Evolutionary conservation across 2,888 invertebrate species (phyloP).

Genomic region (Rotaria socialis): DNA sequence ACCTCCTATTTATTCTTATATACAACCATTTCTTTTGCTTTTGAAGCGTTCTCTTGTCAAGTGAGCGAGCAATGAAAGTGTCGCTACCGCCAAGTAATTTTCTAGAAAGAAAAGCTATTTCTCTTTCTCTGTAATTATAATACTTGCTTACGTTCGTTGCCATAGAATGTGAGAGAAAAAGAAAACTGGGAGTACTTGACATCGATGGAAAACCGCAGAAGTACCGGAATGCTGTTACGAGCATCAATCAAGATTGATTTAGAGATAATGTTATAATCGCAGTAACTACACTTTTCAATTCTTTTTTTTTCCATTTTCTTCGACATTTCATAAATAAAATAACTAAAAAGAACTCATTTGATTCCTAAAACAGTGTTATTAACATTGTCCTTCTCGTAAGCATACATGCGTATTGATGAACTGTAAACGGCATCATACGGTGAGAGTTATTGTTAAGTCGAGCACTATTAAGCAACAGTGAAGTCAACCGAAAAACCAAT

Average conservation of each 20-base stretch:
- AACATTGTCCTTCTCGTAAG: neutral
- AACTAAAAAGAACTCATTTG: neutral
- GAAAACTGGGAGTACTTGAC: neutral
- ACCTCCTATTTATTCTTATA: neutral
- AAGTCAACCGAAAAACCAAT: too few species aligned
- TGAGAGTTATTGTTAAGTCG: neutral
- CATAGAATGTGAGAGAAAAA: neutral
- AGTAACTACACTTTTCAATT: too few species aligned
- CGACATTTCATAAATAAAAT: neutral
- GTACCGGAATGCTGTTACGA: neutral
- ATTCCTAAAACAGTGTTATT: neutral
- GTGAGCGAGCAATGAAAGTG: neutral
- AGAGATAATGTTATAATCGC: too few species aligned
- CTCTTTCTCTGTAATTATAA: neutral
- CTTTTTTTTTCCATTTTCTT: too few species aligned
- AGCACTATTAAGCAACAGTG: neutral
- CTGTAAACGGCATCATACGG: neutral
- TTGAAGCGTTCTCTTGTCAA: too few species aligned
- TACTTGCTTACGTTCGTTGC: neutral
- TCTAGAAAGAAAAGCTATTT: neutral
- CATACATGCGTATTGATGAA: too few species aligned
- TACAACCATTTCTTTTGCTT: neutral
- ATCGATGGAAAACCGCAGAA: neutral
- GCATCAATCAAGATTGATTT: neutral
- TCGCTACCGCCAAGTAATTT: neutral